phyloP scores from a whole-genome alignment of 1,140 invertebrate genomes.

The Sweltsa coloradensis region DNA sequence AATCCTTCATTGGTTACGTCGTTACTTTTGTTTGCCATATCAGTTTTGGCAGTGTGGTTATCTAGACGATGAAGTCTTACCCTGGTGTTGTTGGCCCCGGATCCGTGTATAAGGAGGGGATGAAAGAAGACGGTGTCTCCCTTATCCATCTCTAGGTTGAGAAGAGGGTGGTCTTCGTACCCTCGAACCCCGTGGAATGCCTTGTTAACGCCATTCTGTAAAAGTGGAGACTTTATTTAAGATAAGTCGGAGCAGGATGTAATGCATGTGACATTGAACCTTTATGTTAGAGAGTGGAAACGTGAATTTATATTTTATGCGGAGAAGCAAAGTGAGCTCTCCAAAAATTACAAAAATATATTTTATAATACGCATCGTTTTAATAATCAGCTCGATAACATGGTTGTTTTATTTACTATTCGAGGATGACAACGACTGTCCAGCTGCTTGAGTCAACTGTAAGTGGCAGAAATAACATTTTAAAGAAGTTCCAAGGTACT shows the following conservation, averaged over 20 bases:
- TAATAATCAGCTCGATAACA: not conserved
- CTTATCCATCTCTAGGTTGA: slow-evolving; percentile 63
- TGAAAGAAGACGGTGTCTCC: slow-evolving; percentile 90
- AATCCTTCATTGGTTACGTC: not conserved
- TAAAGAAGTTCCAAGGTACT: too few relatives aligned
- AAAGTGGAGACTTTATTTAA: slow-evolving; percentile 9
- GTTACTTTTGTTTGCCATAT: not conserved
- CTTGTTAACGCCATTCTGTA: slow-evolving; percentile 49
- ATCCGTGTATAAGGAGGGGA: slow-evolving; percentile 79
- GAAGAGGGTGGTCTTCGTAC: slow-evolving; percentile 32
- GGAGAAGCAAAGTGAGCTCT: not conserved
- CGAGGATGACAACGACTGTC: too few relatives aligned
- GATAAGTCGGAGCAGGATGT: too few relatives aligned
- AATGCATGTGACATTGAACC: too few relatives aligned
- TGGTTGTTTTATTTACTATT: too few relatives aligned
- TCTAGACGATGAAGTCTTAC: slow-evolving; percentile 24
- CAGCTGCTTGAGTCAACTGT: too few relatives aligned
- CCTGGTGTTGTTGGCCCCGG: slow-evolving; percentile 62
- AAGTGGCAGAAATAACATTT: too few relatives aligned
- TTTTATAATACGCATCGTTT: too few relatives aligned
- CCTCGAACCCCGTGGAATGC: slow-evolving; percentile 69
- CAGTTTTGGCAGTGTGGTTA: not conserved
- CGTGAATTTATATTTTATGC: not conserved
- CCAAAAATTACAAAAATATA: not conserved
- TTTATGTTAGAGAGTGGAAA: not conserved